Evolutionary conservation across 2,797 vertebrate species (phyloP).

Genomic region (Lacerta agilis): DNA sequence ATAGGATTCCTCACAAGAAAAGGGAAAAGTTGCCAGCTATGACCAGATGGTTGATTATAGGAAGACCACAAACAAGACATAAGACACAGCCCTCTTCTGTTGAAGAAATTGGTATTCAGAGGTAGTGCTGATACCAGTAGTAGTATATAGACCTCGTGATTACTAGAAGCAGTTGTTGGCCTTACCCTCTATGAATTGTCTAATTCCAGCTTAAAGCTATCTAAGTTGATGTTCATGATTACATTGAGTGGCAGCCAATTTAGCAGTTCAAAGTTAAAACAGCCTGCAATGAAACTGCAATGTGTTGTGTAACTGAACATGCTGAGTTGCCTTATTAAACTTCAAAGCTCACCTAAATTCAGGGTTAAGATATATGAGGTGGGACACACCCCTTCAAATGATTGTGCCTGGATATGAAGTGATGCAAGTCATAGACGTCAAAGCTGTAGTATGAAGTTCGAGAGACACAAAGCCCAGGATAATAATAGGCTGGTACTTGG

Average conservation of each 20-base stretch:
- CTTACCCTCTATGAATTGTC: background rate
- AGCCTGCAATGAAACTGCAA: background rate
- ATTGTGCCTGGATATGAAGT: background rate
- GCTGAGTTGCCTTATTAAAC: background rate
- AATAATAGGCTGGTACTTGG: background rate
- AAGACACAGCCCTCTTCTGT: no score
- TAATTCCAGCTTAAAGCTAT: background rate
- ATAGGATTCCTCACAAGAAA: no score
- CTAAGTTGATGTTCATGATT: background rate
- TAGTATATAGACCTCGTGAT: no score
- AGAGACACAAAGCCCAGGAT: background rate
- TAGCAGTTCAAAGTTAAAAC: background rate
- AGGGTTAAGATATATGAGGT: background rate
- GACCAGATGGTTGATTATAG: no score
- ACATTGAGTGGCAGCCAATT: background rate
- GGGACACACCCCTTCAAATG: background rate
- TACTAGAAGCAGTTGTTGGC: background rate
- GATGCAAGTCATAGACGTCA: background rate
- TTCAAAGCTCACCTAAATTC: conserved; percentile 21
- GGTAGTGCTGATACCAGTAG: no score
- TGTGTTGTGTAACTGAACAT: background rate
- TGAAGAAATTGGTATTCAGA: no score
- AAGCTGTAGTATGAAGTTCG: background rate
- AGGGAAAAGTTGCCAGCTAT: no score
- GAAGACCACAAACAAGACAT: no score